Evolutionary conservation across 2,797 vertebrate species (phyloP).

Genomic region (Lutjanus campechanus): DNA sequence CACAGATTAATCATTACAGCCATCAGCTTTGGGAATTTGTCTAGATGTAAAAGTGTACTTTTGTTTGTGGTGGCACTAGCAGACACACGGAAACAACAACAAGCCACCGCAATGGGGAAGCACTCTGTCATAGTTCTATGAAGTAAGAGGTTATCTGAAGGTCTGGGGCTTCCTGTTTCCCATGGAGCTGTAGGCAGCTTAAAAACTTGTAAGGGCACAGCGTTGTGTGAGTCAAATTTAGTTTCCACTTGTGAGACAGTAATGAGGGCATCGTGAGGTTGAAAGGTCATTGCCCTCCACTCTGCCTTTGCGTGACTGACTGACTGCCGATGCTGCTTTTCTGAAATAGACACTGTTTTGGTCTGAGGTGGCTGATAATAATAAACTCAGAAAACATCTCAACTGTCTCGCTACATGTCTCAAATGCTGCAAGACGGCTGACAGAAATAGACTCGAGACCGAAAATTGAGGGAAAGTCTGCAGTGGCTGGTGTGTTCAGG

Average conservation of each 20-base stretch:
- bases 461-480: conserved; percentile 35
- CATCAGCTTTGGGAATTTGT: background rate
- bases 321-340: conserved; percentile 47
- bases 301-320: conserved; percentile 38
- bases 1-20: background rate
- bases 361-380: conserved; percentile 70
- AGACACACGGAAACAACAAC: conserved; percentile 19
- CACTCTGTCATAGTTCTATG: conserved; percentile 40
- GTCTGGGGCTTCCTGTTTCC: conserved; percentile 75
- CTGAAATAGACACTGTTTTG: conserved; percentile 75
- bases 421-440: conserved; percentile 40
- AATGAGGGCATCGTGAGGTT: conserved; percentile 46
- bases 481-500: conserved; percentile 2
- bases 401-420: conserved; percentile 45
- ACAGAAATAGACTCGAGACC: conserved; percentile 59
- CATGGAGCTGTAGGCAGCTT: conserved; percentile 26
- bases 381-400: conserved; percentile 74
- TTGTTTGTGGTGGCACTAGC: conserved; percentile 10
- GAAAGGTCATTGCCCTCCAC: conserved; percentile 60
- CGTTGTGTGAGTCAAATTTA: conserved; percentile 67
- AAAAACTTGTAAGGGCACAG: conserved; percentile 39
- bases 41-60: background rate
- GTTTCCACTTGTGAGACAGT: conserved; percentile 62
- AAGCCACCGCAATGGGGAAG: conserved; percentile 36
- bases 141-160: conserved; percentile 72